Base-by-base conservation (phyloP, 37 sponge, comb jelly and placozoan species). In the Dysidea cf. avara region DNA sequence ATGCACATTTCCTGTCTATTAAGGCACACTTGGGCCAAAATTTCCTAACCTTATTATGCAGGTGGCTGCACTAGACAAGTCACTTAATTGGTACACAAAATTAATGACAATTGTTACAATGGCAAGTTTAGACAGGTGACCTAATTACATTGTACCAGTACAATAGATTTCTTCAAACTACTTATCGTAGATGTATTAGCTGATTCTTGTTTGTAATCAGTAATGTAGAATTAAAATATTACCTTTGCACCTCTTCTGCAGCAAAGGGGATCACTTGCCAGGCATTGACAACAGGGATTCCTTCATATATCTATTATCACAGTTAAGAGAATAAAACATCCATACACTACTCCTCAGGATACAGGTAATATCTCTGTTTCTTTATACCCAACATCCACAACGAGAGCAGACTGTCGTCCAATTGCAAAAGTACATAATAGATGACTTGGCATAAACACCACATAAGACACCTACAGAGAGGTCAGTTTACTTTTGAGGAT, bases 361-460 rank as follows among this genome's bases (percentile, higher is more conserved):
- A 93, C 86, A 57, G 95, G 95, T 0, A 94, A 51, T 14, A 90
- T 64, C 24, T 84, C 79, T 9, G 91, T 86, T 62, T 94, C 95
- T 39, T 64, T 77, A 58, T 29, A 86, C 50, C 95, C 95, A 40
- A 84, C 61, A 37, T 90, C 82, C 43, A 94, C 84, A 36, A 94
- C 85, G 31, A 90, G 50, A 14, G 84, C 92, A 13, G 95, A 71
- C 51, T 70, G 73, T 22, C 77, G 50, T 2, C 81, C 92, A 49
- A 94, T 53, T 43, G 88, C 63, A 71, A 87, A 88, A 25, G 76
- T 56, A 48, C 83, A 61, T 37, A 81, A 7, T 17, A 86, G 70
- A n/a, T 81, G 95, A 39, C 69, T 71, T 0, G 94, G 91, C 36
- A 86, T 33, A 47, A 89, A 93, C 53, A 72, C 53, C 0, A 61